Evolutionary conservation across 2,888 invertebrate species (phyloP), one percentile per base, ranked within the genome.

Genomic region (Tortrix viridana): DNA sequence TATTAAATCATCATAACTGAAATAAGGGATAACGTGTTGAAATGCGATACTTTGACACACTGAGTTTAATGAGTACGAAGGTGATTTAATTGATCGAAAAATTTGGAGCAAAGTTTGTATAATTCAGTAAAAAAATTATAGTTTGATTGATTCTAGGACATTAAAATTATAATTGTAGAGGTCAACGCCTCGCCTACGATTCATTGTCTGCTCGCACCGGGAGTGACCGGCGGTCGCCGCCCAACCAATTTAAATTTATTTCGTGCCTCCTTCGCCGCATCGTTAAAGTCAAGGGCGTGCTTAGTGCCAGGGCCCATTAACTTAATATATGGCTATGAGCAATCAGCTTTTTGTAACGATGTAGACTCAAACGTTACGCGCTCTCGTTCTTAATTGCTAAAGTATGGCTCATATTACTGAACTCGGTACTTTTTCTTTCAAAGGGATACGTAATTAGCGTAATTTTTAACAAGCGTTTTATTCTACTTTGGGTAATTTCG

Each of bases 161-260:
- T 63, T 58, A 43, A 58, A 57, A 43, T 43, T 41, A 53, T 57
- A 63, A 47, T 58, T 58, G 58, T 47, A 58, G 58, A 58, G 58
- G 57, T 63, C 63, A 63, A 48, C 57, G 53, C 52, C 57, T 46
- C 52, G 20, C 52, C 46, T 43, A 26, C 48, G 43, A 52, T 41
- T 37, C 63, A 63, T 63, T 62, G 62, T 57, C 50, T 52, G 62
- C 54, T 26, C 54, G 55, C 37, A 60, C 59, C 64, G 52, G 54
- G 61, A 66, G 54, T 54, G 64, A 65, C 66, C 63, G 54, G 65
- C 67, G 63, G 56, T 66, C 67, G 66, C 70, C 68, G 69, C 72
- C 68, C 69, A 71, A 79, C 77, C 80, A 85, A 86, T 87, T 87
- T 83, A 86, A 86, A 86, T 85, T 85, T 86, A 85, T 86, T 84